Conservation (phyloP, 2,888 invertebrate genomes). For the Furcula furcula region DNA sequence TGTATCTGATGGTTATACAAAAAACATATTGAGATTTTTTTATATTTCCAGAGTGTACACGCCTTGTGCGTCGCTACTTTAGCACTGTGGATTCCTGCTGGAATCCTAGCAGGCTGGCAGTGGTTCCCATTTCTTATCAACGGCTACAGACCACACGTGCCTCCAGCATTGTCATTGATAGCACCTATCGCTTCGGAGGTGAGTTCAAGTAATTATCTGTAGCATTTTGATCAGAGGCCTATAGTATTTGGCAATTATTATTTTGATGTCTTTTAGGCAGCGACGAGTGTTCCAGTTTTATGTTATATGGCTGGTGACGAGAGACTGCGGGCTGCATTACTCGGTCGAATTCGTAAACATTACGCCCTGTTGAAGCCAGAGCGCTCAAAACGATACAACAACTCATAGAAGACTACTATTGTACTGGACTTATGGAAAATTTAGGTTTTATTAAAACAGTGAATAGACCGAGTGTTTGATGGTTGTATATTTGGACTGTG, state of each 20-base stretch:
- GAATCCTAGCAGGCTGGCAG: conserved; percentile 69
- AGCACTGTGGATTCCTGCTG: conserved; percentile 77
- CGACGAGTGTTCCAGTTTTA: conserved; percentile 72
- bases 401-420: conserved; percentile 8
- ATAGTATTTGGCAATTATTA: not conserved
- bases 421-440: not conserved
- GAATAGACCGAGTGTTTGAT: too few species aligned
- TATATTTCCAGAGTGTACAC: conserved; percentile 64
- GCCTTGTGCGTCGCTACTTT: conserved; percentile 61
- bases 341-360: conserved; percentile 74
- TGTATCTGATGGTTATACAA: too few species aligned
- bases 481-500: too few species aligned
- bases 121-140: conserved; percentile 64
- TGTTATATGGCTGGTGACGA: conserved; percentile 72
- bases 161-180: conserved; percentile 65
- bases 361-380: conserved; percentile 70
- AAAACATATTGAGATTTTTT: too few species aligned
- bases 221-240: not conserved
- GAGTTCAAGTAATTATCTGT: too few species aligned
- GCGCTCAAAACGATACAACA: conserved; percentile 53
- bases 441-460: not conserved
- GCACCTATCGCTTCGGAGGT: conserved; percentile 79
- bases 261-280: conserved; percentile 54
- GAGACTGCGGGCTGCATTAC: conserved; percentile 69
- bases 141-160: conserved; percentile 69